Evolutionary conservation across 2,797 vertebrate species (phyloP).

Genomic region (Sebastes oblongus): DNA sequence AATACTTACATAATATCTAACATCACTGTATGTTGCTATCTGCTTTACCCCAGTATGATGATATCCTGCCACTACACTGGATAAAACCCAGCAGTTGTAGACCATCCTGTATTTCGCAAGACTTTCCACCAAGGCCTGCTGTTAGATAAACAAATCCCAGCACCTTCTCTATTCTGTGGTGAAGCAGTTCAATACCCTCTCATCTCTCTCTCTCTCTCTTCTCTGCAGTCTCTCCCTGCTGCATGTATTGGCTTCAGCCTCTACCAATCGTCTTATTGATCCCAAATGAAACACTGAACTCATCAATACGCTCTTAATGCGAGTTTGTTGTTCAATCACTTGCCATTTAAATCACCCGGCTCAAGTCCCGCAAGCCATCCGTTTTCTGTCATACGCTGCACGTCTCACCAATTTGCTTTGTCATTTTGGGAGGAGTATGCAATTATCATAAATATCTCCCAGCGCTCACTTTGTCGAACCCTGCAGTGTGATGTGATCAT

Average conservation of each 20-base stretch:
- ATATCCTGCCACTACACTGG: neutral
- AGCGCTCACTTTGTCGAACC: conserved; percentile 40
- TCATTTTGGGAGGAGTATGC: conserved; percentile 68
- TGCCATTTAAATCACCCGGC: conserved; percentile 81
- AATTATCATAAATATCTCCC: conserved; percentile 73
- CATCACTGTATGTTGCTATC: neutral
- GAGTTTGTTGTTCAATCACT: conserved; percentile 85
- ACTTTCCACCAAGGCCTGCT: conserved; percentile 1
- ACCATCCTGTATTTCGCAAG: neutral
- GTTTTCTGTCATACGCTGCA: conserved; percentile 75
- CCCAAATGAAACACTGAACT: conserved; percentile 82
- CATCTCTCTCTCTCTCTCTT: conserved; percentile 29
- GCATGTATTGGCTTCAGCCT: conserved; percentile 73
- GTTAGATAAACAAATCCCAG: conserved; percentile 43
- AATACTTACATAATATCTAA: neutral
- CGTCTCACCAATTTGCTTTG: conserved; percentile 73
- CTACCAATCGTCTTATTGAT: conserved; percentile 82
- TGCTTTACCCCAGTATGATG: neutral
- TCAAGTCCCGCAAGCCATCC: conserved; percentile 67
- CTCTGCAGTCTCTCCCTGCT: conserved; percentile 62
- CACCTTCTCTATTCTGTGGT: conserved; percentile 26
- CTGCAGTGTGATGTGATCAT: neutral
- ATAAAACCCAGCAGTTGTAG: conserved; percentile 10
- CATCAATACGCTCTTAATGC: conserved; percentile 85
- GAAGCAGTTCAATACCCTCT: conserved; percentile 52